Evolutionary conservation across 2,888 invertebrate genomes (phyloP).

Genomic region (Dysmachus trigonus): DNA sequence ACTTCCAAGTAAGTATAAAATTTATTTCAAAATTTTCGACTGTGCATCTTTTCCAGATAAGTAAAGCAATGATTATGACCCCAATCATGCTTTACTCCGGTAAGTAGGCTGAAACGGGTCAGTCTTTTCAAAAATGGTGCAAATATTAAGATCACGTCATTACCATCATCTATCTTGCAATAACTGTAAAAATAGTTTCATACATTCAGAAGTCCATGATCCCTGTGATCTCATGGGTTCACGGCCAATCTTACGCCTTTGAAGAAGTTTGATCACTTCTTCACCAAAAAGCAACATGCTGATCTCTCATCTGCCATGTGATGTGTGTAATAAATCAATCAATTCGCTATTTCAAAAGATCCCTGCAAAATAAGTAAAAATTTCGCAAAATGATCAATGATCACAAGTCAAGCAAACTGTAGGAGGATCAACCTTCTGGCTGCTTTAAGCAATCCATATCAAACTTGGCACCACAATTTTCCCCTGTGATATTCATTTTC

Average conservation of each 20-base stretch:
- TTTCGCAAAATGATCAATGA: neutral
- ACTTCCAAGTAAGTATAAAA: no score
- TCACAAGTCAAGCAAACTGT: neutral
- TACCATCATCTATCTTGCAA: neutral
- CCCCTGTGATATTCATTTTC: neutral
- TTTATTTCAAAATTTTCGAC: no score
- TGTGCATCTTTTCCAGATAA: neutral
- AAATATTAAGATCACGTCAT: neutral
- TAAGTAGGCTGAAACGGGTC: neutral
- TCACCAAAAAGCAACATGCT: neutral
- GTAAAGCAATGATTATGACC: neutral
- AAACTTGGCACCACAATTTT: neutral
- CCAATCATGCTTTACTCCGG: neutral
- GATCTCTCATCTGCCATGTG: neutral
- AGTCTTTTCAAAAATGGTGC: neutral
- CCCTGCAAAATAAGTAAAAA: neutral
- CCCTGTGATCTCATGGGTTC: neutral
- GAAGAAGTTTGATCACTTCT: neutral
- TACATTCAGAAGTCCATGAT: neutral
- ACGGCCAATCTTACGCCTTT: neutral
- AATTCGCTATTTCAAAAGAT: neutral
- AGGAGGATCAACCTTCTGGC: neutral
- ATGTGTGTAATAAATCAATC: neutral
- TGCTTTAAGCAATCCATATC: neutral
- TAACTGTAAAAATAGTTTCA: neutral